Percentiles rank a stretch among this genome's conserved stretches.
Evolutionary conservation across 2,888 invertebrate genomes (phyloP).

Genomic region (Augochlorella aurata): DNA sequence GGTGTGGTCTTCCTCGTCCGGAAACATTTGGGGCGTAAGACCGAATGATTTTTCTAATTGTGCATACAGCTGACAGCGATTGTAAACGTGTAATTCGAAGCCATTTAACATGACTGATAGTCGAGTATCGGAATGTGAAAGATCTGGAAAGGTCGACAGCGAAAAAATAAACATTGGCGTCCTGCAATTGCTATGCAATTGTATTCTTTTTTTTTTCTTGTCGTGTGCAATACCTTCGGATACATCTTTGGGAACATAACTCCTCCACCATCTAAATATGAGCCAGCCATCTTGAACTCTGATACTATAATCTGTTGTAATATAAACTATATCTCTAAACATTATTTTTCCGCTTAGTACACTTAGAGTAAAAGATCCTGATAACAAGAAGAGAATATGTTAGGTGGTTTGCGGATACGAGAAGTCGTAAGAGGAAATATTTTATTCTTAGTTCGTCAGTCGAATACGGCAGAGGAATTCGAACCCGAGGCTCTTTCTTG

Average conservation of each 20-base stretch:
- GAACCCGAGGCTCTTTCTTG: too few species aligned
- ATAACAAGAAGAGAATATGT: slow-evolving; percentile 9
- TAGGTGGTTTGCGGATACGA: too few species aligned
- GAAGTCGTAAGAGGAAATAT: too few species aligned
- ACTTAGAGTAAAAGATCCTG: slow-evolving; percentile 96
- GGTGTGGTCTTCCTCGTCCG: slow-evolving; percentile 83
- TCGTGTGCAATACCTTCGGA: slow-evolving; percentile 87
- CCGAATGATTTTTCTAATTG: slow-evolving; percentile 94
- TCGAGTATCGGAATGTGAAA: slow-evolving; percentile 96
- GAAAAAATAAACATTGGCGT: not conserved
- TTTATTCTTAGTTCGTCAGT: too few species aligned
- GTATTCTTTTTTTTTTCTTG: not conserved
- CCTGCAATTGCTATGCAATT: not conserved
- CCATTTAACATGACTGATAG: slow-evolving; percentile 96
- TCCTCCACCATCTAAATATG: slow-evolving; percentile 99
- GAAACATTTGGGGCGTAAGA: slow-evolving; percentile 90
- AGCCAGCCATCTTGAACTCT: slow-evolving; percentile 98
- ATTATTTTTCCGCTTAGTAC: slow-evolving; percentile 99
- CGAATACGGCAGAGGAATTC: too few species aligned
- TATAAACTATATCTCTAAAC: slow-evolving; percentile 97
- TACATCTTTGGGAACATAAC: slow-evolving; percentile 96
- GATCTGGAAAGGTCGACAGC: slow-evolving; percentile 85
- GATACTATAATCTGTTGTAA: slow-evolving; percentile 95
- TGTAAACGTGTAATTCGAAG: slow-evolving; percentile 97
- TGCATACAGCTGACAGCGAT: slow-evolving; percentile 93